Base-by-base conservation (phyloP, 2,888 invertebrate species). In the Itoplectis maculator region DNA sequence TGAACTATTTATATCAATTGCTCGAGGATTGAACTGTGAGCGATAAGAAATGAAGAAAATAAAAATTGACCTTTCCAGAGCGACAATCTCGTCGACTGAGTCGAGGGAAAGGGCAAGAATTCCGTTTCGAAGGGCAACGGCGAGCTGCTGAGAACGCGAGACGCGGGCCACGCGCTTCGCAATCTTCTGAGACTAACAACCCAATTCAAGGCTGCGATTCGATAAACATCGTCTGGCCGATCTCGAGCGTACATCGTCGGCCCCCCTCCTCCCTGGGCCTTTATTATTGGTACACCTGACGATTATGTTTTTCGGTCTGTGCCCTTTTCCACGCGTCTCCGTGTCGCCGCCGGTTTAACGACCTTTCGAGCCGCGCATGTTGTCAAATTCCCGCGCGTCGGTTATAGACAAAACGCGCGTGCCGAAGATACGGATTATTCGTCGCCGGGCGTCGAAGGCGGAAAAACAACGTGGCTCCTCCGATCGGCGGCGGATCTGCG, bases 121-220 rank as follows among this genome's bases (percentile, higher is more conserved):
- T 40, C 15, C 0, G 56, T 70, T 18, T 42, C 5, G 20, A 70
- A 70, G 45, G 23, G 42, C 54, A 15, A 70, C 23, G 45, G n/a
- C n/a, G 45, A 45, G 18, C 9, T 7, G 20, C 15, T 8, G 8
- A 15, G n/a, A n/a, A n/a, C n/a, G n/a, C 35, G 15, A 37, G 7
- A 15, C 35, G 35, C n/a, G n/a, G n/a, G 13, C 37, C 18, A 37
- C 59, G 59, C 37, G 8, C n/a, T 9, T 37, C 15, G 37, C 2
- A 0, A 7, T 61, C 29, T 3, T 9, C 13, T 11, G 29, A 70
- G 75, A 29, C 40, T 70, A 70, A 75, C 45, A 42, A 63, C 75
- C 65, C 70, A 15, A 35, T 65, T 75, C 80, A 75, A 80, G 75
- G 75, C 40, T 72, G n/a, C n/a, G 20, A 47, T 68, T 45, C 56